A percentile compares a stretch with the other conserved stretches of the same genome.
Conservation (phyloP, 2,888 invertebrate genomes). For the Crematogaster levior region DNA sequence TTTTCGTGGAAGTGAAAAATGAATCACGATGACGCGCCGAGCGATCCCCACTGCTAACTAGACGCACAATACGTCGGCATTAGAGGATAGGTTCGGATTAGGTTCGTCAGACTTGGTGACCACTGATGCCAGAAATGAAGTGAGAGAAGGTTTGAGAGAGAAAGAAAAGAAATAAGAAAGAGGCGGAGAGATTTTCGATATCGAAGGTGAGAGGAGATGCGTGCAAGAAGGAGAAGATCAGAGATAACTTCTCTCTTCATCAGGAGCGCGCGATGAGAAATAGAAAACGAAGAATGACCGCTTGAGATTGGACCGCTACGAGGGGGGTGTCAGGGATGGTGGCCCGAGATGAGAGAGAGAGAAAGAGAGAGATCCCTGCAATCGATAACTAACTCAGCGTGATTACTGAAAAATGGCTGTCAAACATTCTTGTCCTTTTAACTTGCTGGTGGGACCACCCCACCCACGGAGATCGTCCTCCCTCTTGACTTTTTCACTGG, state of each 20-base stretch:
- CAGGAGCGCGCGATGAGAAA: conserved; percentile 73
- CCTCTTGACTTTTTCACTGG: conserved; percentile 52
- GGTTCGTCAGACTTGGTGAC: conserved; percentile 67
- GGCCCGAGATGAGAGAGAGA: conserved; percentile 68
- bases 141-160: conserved; percentile 47
- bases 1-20: conserved; percentile 79
- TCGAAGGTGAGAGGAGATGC: conserved; percentile 59
- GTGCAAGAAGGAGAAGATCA: conserved; percentile 73
- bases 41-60: conserved; percentile 80
- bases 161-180: conserved; percentile 51
- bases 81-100: conserved; percentile 72
- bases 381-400: conserved; percentile 83
- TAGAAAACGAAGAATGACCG: conserved; percentile 79
- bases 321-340: conserved; percentile 60
- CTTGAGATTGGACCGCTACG: conserved; percentile 75
- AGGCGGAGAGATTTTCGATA: conserved; percentile 55
- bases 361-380: conserved; percentile 77
- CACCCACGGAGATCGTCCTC: conserved; percentile 76
- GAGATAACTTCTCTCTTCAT: conserved; percentile 80
- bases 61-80: conserved; percentile 82
- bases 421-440: conserved; percentile 84
- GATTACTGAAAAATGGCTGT: conserved; percentile 85
- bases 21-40: conserved; percentile 75
- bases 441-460: conserved; percentile 78
- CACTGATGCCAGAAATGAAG: conserved; percentile 56